A percentile compares a stretch with the other conserved stretches of the same genome.
phyloP scores from a whole-genome alignment of 2,888 invertebrate genomes.

The Tipula helvola region DNA sequence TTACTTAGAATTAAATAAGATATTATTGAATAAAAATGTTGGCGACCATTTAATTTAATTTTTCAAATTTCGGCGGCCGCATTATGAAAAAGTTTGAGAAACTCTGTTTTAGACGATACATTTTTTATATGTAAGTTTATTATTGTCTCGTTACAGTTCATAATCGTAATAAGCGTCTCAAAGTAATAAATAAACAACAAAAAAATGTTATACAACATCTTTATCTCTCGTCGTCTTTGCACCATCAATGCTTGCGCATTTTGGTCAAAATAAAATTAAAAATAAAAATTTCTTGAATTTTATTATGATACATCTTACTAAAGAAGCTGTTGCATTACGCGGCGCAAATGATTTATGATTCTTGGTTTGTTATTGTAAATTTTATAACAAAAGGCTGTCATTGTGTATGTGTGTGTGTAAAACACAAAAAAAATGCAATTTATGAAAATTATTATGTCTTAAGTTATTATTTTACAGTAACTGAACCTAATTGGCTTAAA shows the following conservation, averaged over 20 bases:
- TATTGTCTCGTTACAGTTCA: background rate
- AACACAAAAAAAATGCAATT: background rate
- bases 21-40: no score
- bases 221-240: background rate
- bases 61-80: no score
- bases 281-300: no score
- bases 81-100: no score
- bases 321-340: background rate
- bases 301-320: no score
- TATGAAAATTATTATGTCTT: background rate
- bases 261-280: background rate
- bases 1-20: no score
- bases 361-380: background rate
- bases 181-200: background rate
- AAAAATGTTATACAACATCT: background rate
- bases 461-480: background rate
- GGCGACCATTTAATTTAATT: no score
- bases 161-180: background rate
- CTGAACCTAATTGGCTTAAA: background rate
- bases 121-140: background rate
- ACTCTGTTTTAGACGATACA: background rate
- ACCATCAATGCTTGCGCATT: background rate
- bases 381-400: background rate
- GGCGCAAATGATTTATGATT: background rate
- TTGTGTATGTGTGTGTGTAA: background rate